phyloP scores from a whole-genome alignment of 2,888 invertebrate species.

The Crossocerus cetratus region DNA sequence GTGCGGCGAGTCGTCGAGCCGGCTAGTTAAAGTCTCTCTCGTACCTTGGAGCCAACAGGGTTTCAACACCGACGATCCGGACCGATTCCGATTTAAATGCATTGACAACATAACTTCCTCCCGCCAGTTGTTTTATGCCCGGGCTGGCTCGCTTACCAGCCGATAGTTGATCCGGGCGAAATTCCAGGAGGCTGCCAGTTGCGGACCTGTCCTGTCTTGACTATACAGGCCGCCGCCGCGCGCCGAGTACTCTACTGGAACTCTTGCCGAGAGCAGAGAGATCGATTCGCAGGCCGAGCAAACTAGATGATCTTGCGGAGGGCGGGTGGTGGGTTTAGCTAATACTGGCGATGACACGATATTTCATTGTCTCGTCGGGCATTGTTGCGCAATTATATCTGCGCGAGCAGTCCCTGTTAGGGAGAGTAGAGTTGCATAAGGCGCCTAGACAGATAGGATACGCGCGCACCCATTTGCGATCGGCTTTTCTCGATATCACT shows the following conservation, averaged over 20 bases:
- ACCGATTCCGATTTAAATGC: not conserved
- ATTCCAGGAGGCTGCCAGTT: too few species aligned
- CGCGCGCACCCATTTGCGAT: too few species aligned
- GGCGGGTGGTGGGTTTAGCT: not conserved
- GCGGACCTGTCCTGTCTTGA: too few species aligned
- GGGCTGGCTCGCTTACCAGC: too few species aligned
- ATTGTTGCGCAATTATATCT: constrained; percentile 57
- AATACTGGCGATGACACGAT: constrained; percentile 45
- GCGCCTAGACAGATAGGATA: not conserved
- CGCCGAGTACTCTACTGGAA: too few species aligned
- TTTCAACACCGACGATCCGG: not conserved
- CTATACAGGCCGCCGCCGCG: too few species aligned
- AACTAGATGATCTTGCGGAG: not conserved
- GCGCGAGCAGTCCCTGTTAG: constrained; percentile 39
- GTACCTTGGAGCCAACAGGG: not conserved
- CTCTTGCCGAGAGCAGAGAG: too few species aligned
- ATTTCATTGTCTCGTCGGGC: constrained; percentile 53
- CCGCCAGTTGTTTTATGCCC: too few species aligned
- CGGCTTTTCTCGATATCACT: too few species aligned
- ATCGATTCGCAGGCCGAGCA: not conserved
- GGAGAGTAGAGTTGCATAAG: constrained; percentile 47
- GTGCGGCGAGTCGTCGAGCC: constrained; percentile 8
- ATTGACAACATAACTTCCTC: not conserved
- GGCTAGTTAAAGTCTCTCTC: not conserved
- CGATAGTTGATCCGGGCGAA: too few species aligned